Evolutionary conservation across 2,888 invertebrate genomes (phyloP).

Genomic region (Phyto melanocephala): DNA sequence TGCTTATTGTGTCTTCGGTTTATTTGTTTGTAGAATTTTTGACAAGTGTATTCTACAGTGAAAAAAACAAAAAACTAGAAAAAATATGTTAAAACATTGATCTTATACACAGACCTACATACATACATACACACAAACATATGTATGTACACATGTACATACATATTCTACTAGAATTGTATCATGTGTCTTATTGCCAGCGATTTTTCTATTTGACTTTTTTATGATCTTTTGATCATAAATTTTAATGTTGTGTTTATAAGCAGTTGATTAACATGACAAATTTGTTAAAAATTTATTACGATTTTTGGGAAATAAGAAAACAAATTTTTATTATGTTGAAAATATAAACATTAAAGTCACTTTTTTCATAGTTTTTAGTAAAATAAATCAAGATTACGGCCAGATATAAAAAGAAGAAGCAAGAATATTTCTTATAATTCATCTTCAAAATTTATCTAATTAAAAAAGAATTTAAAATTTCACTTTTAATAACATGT

Average conservation of each 20-base stretch:
- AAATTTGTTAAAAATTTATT: constrained; percentile 60
- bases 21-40: background rate
- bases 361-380: background rate
- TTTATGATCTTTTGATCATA: constrained; percentile 56
- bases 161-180: background rate
- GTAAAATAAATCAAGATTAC: constrained; percentile 40
- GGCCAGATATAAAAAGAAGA: background rate
- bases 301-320: background rate
- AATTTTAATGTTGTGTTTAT: constrained; percentile 56
- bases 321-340: constrained; percentile 3
- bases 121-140: too few relatives aligned
- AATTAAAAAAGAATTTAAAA: too few relatives aligned
- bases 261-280: constrained; percentile 63
- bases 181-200: background rate
- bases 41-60: constrained; percentile 52
- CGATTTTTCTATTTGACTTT: constrained; percentile 11
- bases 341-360: background rate
- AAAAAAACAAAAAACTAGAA: background rate
- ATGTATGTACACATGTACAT: too few relatives aligned
- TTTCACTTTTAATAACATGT: too few relatives aligned
- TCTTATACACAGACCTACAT: too few relatives aligned
- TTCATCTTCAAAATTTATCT: too few relatives aligned
- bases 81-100: constrained; percentile 37
- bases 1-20: background rate
- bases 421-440: background rate